phyloP scores from a whole-genome alignment of 2,888 invertebrate species.

The Tubulanus polymorphus region DNA sequence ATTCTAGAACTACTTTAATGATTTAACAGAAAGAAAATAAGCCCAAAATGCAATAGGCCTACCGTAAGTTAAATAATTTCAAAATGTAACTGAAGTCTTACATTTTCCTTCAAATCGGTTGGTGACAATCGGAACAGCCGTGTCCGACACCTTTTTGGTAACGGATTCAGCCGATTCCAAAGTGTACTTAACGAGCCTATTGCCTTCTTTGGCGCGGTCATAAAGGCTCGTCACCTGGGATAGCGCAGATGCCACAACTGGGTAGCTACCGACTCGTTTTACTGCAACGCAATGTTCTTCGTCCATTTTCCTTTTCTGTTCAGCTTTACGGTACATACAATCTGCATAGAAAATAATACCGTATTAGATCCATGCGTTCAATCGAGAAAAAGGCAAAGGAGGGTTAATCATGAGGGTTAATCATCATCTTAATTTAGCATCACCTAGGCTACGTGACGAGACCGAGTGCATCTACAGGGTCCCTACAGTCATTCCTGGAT shows the following conservation, averaged over 20 bases:
- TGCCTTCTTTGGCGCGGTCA: conserved; percentile 65
- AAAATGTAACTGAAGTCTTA: conserved; percentile 25
- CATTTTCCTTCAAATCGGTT: conserved; percentile 68
- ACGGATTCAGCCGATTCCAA: conserved; percentile 58
- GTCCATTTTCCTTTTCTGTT: conserved; percentile 25
- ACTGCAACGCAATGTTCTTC: conserved; percentile 59
- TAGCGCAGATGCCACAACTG: conserved; percentile 76
- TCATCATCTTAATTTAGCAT: too few species aligned
- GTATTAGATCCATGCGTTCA: too few species aligned
- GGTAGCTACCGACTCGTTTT: conserved; percentile 71
- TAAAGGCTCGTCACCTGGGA: conserved; percentile 73
- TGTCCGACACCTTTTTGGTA: conserved; percentile 67
- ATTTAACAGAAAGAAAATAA: too few species aligned
- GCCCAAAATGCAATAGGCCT: too few species aligned
- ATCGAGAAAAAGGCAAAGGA: too few species aligned
- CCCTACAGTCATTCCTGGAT: too few species aligned
- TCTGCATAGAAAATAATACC: background rate
- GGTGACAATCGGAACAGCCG: conserved; percentile 71
- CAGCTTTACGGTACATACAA: conserved; percentile 28
- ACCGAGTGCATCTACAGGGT: too few species aligned
- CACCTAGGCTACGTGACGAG: too few species aligned
- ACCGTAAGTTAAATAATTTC: background rate
- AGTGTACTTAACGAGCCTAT: conserved; percentile 40
- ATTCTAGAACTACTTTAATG: too few species aligned
- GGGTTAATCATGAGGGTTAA: too few species aligned